Evolutionary conservation across 1,140 invertebrate species (phyloP), one percentile per base, ranked within the genome.

Genomic region (Euura saliciscinereae): DNA sequence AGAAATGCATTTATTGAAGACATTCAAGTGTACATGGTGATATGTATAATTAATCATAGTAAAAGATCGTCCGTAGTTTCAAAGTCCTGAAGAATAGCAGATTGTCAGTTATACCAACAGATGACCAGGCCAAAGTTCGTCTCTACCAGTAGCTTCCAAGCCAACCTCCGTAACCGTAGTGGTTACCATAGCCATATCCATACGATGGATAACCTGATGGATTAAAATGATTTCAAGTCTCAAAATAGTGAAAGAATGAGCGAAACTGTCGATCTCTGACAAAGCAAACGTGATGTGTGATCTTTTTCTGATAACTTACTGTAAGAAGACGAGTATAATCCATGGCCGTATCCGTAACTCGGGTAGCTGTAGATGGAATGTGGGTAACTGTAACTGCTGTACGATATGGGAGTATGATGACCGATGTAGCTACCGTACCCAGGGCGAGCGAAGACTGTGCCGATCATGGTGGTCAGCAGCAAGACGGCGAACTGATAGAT

Each of bases 121-220:
- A 28, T 28, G 28, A 28, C 28, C 28, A 28, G 28, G 13, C 13
- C 51, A 59, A 59, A 59, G 10, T 6, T 59, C 51, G 5, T 59
- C 51, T 59, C 13, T 59, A 59, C 51, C 51, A 59, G 51, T 59
- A 59, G 51, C 13, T n/a, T 59, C 51, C 51, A 59, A 59, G 51
- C 51, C 10, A 59, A 59, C 51, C 13, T 59, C 68, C 68, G 68
- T 69, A 69, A 44, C 68, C 68, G 11, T 43, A 44, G 3, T 44
- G 43, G 45, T 13, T 11, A 7, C 68, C 68, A 44, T 43, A 44
- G 43, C 68, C 68, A 69, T 13, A 69, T 44, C 68, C 68, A 69
- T 69, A 69, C 6, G 11, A 69, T 45, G 68, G 68, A 46, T 69
- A 69, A 28, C 68, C 68, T 69, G 44, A 46, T 42, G 10, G 45